Base-by-base conservation (phyloP, 2,888 invertebrate species). In the Taphrorychus bicolor region DNA sequence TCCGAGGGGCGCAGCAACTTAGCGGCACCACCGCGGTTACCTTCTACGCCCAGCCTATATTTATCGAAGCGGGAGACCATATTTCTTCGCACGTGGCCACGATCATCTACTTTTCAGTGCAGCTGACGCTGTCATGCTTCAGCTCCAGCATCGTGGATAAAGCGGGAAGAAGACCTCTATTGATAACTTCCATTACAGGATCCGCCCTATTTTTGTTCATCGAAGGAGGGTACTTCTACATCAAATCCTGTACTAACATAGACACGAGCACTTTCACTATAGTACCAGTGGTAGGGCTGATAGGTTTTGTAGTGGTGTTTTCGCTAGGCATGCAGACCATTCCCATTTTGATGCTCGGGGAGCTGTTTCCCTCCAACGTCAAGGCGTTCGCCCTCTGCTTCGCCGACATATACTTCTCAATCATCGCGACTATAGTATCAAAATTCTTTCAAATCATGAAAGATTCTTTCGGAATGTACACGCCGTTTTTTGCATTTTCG, bases 11-110 rank as follows among this genome's bases (percentile, higher is more conserved):
- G 32, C 87, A 87, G 62, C 81, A 82, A 66, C 73, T 89, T 45
- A 87, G 87, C 73, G 89, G 89, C 1, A 87, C 87, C 58, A 87
- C 87, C 24, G 88, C 88, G 0, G 85, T 89, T 2, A 85, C 88
- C 0, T 87, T 88, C 3, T 88, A 88, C 74, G 85, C 87, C 0
- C 87, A 88, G 70, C 82, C 82, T 0, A 81, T 85, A n/a, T 80
- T 85, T 22, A 73, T 81, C 14, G 82, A 83, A 40, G 77, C 82
- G 0, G 81, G 79, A 2, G 80, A 79, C 40, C 80, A 82, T 67
- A 75, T 84, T n/a, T 83, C 84, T 1, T 81, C 85, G 2, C 76
- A 76, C 32, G 66, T 73, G 21, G 78, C 80, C 14, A 72, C 79
- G 2, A 78, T 76, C 24, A 78, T 80, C 7, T 81, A 78, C 66